Percentiles rank a stretch among this genome's conserved stretches.
Evolutionary conservation across 1,140 invertebrate species (phyloP).

Genomic region (Sipha flava): DNA sequence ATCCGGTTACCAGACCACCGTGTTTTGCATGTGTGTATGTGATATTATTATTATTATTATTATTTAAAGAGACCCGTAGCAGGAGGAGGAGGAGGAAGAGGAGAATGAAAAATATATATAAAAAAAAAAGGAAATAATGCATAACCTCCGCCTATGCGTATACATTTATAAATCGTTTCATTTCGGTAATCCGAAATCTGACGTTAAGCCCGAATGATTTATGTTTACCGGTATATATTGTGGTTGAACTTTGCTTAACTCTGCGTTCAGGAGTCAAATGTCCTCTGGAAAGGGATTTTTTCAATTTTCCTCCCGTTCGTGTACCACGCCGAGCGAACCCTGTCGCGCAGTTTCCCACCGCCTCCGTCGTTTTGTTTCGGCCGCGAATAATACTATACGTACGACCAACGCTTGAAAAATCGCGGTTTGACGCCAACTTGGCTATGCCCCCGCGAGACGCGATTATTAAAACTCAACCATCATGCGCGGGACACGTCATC

Average conservation of each 20-base stretch:
- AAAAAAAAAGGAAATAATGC: constrained; percentile 30
- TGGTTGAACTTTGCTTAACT: constrained; percentile 26
- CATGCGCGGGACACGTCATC: no score
- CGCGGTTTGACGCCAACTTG: no score
- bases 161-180: constrained; percentile 32
- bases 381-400: no score
- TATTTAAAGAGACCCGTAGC: constrained; percentile 21
- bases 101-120: no score
- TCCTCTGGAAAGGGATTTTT: constrained; percentile 29
- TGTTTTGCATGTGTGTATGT: neutral
- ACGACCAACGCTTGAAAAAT: no score
- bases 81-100: neutral
- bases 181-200: constrained; percentile 32
- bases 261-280: constrained; percentile 30
- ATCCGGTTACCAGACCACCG: neutral
- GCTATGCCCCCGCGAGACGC: no score
- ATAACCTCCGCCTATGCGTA: neutral
- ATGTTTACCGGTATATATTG: constrained; percentile 32
- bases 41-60: constrained; percentile 9
- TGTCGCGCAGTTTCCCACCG: neutral
- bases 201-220: constrained; percentile 31
- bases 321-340: no score
- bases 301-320: constrained; percentile 11
- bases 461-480: no score
- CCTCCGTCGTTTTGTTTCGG: neutral